Base-by-base conservation (phyloP, 2,888 invertebrate genomes). In the Crepidodera aurea region DNA sequence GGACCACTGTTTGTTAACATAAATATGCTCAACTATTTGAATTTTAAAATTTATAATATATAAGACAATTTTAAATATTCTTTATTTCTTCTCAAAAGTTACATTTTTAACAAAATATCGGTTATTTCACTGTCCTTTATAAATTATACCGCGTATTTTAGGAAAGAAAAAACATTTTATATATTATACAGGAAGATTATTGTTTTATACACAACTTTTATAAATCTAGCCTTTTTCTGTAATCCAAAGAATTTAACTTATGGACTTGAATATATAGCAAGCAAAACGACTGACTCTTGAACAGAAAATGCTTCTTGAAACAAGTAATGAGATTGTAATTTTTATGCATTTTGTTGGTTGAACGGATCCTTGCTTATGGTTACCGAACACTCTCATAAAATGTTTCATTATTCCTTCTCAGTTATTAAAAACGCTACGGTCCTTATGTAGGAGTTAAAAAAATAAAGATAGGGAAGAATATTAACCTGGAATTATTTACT, bases 211-310 rank as follows among this genome's bases (percentile, higher is more conserved):
- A 64, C 60, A 60, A 62, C 55, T 67, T 67, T 64, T 60, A 67
- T 64, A 64, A 55, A 56, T 48, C 59, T 64, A 22, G 22, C 6
- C 66, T 60, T 64, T 48, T 67, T 67, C 64, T 59, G 62, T 51
- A 67, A 64, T 53, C 67, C 67, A 67, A 67, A 67, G 67, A 66
- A 64, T 64, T 60, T 54, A 44, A 57, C 64, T 58, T 62, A 64
- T 60, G 48, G 64, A 63, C 60, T 60, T 58, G 55, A 59, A 61
- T 62, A 62, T 44, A 51, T 51, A 29, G 39, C 19, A 55, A 1
- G 44, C 32, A 44, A 44, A 39, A 42, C 19, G 42, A 42, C 42
- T 22, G 44, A 44, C 7, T 22, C 5, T 22, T 22, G 22, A 22
- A 44, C 34, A 34, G 13, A 34, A 34, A 34, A 34, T 34, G 13